Percentiles rank a stretch among this genome's conserved stretches.
These are phyloP conservation scores for Aplocera efformata DNA, from an alignment of 2,888 invertebrate species.

Conservation along the genomic window DNA sequence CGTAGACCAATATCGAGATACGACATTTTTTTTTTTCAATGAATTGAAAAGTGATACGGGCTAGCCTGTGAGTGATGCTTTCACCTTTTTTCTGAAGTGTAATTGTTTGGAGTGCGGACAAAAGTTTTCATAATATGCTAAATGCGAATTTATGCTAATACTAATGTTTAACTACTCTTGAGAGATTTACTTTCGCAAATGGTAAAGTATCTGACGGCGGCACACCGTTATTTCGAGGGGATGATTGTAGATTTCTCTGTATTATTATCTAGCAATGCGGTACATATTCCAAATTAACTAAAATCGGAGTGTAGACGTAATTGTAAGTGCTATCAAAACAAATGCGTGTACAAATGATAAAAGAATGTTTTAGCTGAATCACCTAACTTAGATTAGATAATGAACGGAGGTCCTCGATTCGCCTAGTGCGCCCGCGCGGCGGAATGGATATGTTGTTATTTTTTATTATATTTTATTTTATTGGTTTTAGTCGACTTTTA, in stretches of 20 bases:
- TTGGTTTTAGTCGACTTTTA: constrained; percentile 62
- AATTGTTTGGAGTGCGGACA: constrained; percentile 20
- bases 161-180: constrained; percentile 36
- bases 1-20: constrained; percentile 39
- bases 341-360: constrained; percentile 71
- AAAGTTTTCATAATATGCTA: constrained; percentile 37
- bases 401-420: constrained; percentile 40
- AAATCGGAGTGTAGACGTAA: constrained; percentile 56
- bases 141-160: constrained; percentile 45
- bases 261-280: constrained; percentile 16
- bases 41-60: constrained; percentile 25
- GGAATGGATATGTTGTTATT: constrained; percentile 63
- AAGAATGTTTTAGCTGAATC: constrained; percentile 69
- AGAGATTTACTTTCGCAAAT: constrained; percentile 23
- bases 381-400: constrained; percentile 55
- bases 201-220: constrained; percentile 28
- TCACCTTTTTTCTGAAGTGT: constrained; percentile 26
- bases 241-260: constrained; percentile 10
- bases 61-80: constrained; percentile 33
- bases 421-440: constrained; percentile 45
- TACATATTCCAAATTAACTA: constrained; percentile 62
- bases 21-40: not conserved
- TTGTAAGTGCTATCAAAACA: constrained; percentile 65
- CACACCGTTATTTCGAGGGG: not conserved
- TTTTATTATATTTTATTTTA: constrained; percentile 72